phyloP scores from a whole-genome alignment of 2,797 vertebrate species.

The Pogoniulus pusillus region DNA sequence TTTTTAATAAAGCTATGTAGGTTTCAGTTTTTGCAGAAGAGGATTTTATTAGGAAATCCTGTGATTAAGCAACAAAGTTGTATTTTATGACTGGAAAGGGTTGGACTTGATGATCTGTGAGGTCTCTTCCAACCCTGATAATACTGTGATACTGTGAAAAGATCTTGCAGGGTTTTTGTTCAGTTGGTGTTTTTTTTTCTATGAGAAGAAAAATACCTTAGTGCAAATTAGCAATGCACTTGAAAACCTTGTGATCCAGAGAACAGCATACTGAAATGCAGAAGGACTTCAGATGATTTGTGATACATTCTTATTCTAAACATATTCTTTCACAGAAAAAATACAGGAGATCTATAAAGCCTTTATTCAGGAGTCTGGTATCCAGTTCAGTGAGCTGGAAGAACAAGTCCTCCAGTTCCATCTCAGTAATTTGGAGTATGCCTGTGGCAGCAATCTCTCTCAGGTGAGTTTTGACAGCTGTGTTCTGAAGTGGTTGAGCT shows the following conservation, averaged over 20 bases:
- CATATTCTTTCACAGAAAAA: constrained; percentile 82
- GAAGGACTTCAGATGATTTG: not conserved
- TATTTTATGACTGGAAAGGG: not conserved
- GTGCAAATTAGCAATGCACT: not conserved
- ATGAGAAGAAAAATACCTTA: not conserved
- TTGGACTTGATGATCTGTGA: too few relatives aligned
- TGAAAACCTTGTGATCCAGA: not conserved
- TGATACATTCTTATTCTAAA: not conserved
- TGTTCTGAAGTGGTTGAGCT: not conserved
- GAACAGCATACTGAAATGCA: not conserved
- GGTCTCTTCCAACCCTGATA: too few relatives aligned
- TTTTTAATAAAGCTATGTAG: not conserved
- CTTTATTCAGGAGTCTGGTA: constrained; percentile 93
- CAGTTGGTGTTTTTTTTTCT: not conserved
- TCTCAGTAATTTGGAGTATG: constrained; percentile 95
- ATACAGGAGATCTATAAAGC: constrained; percentile 95
- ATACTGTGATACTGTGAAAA: too few relatives aligned
- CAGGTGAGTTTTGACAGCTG: constrained; percentile 78
- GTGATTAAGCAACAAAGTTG: not conserved
- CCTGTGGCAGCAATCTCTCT: constrained; percentile 91
- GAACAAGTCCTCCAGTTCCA: constrained; percentile 97
- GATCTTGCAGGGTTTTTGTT: not conserved
- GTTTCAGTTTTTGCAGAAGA: not conserved
- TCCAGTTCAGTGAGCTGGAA: constrained; percentile 93
- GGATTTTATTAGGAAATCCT: not conserved